Evolutionary conservation across 2,113 vertebrate species (phyloP).

Genomic region (Anthoscopus minutus): DNA sequence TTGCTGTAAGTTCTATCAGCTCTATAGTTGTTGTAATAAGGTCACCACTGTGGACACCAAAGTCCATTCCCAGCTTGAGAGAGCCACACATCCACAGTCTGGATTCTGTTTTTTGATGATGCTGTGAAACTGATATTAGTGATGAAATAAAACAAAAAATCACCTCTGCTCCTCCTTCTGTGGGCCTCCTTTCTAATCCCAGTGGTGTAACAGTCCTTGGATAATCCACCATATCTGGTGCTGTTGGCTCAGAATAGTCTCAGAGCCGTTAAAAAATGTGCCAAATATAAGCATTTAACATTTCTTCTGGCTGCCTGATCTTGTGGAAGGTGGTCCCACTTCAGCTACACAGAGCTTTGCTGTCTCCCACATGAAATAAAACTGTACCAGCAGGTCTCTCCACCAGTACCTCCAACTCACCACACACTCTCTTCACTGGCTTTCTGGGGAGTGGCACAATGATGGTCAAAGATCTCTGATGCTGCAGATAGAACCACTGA

Average conservation of each 20-base stretch:
- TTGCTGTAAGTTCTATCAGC: not conserved
- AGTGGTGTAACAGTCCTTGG: not conserved
- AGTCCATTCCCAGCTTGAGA: not conserved
- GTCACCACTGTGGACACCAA: not conserved
- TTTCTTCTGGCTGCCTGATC: not conserved
- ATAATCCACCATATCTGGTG: not conserved
- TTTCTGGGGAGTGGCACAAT: not conserved
- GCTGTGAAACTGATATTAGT: rapidly evolving
- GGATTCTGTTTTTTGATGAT: not conserved
- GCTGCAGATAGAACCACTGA: not conserved
- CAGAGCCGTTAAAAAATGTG: not conserved
- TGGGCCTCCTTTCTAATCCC: not conserved
- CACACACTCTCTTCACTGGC: not conserved
- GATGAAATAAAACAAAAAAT: not conserved
- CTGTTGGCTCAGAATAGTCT: not conserved
- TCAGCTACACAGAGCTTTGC: not conserved
- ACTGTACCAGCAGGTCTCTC: not conserved
- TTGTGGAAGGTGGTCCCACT: not conserved
- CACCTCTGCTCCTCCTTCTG: not conserved
- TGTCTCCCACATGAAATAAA: not conserved
- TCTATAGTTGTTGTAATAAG: not conserved
- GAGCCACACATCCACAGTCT: not conserved
- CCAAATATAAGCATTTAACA: not conserved
- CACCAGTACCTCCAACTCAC: too few species aligned
- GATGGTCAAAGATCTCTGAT: not conserved